Evolutionary conservation across 2,888 invertebrate species (phyloP), one percentile per base, ranked within the genome.

Genomic region (Fissipunctia ypsillon): DNA sequence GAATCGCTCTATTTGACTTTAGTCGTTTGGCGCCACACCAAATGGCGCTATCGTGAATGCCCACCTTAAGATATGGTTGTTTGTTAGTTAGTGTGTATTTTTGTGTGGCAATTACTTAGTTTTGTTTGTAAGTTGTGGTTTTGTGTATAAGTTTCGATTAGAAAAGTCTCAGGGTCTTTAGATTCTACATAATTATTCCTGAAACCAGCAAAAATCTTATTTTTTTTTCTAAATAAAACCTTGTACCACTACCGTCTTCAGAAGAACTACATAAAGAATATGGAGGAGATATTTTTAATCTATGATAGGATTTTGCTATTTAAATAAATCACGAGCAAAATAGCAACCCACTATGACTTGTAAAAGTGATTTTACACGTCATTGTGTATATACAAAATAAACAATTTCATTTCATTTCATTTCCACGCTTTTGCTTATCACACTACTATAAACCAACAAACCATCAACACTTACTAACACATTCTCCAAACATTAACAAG

Each of bases 401-500:
- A n/a, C n/a, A n/a, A n/a, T n/a, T n/a, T n/a, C n/a, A n/a, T n/a
- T n/a, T n/a, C n/a, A n/a, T n/a, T n/a, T n/a, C n/a, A n/a, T n/a
- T n/a, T n/a, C 7, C 22, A 56, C 10, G 12, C 22, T 41, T 28
- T 59, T 69, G 9, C 12, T 50, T 3, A 10, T 31, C 22, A 4
- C 31, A 28, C 38, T 16, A 28, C 28, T 14, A n/a, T n/a, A n/a
- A 31, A 52, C 41, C 19, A 70, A 45, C 7, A 25, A 31, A 25
- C 48, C 9, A 25, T 35, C 19, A 57, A 41, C 41, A 75, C n/a
- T 35, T 14, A 25, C 16, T 38, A 57, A 50, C 28, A 35, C 61
- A 75, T 41, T 41, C 12, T 52, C 14, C 31, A 28, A 57, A 61
- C 56, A 61, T 65, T 73, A 63, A 50, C 60, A 61, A 69, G 57